Conservation (phyloP, 2,888 invertebrate genomes). For the Cataglyphis livida region DNA sequence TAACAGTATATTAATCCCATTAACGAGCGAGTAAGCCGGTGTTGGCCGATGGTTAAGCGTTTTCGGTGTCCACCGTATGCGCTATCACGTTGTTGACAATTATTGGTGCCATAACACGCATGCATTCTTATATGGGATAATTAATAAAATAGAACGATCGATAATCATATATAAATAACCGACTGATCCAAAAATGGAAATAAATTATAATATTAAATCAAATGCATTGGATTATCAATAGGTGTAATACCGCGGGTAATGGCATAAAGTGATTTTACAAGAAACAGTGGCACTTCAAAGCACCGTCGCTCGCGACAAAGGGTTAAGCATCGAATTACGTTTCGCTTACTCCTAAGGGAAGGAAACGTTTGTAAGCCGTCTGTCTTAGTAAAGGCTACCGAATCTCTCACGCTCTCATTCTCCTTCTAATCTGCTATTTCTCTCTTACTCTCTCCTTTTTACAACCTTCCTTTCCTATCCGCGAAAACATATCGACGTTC, state of each 20-base stretch:
- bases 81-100: slow-evolving; percentile 3
- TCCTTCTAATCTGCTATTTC: not conserved
- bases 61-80: not conserved
- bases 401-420: not conserved
- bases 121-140: not conserved
- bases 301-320: slow-evolving; percentile 38
- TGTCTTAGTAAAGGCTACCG: slow-evolving; percentile 28
- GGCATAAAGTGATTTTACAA: slow-evolving; percentile 45
- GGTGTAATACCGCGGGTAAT: slow-evolving; percentile 36
- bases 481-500: slow-evolving; percentile 31
- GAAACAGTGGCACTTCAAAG: slow-evolving; percentile 38
- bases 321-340: slow-evolving; percentile 52
- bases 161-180: not conserved
- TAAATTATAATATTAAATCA: not conserved
- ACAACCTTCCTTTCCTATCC: not conserved
- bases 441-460: not conserved
- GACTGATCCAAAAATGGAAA: slow-evolving; percentile 20
- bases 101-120: not conserved
- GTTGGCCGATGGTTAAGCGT: slow-evolving; percentile 11
- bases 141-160: not conserved
- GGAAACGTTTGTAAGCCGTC: slow-evolving; percentile 43
- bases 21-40: slow-evolving; percentile 27
- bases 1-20: slow-evolving; percentile 64
- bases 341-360: slow-evolving; percentile 35
- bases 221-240: slow-evolving; percentile 38